Evolutionary conservation across 92 coral and sea anemone genomes (phyloP).

Genomic region (Zoanthus solanderi): DNA sequence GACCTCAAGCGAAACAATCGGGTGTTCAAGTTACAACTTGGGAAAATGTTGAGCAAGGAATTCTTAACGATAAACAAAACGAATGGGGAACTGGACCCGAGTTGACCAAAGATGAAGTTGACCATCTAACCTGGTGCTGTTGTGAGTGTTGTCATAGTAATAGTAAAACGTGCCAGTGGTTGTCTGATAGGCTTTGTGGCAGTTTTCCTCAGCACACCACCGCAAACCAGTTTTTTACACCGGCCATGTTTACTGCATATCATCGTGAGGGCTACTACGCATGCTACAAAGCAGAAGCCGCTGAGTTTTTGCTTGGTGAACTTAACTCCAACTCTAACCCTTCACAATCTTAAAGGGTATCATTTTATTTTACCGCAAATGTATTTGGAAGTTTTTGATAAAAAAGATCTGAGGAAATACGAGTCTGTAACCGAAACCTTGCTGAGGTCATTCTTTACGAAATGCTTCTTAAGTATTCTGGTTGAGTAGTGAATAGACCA

Average conservation of each 20-base stretch:
- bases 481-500: too few species aligned
- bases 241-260: constrained; percentile 68
- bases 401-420: too few species aligned
- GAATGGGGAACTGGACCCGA: constrained; percentile 74
- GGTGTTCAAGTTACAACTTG: constrained; percentile 42
- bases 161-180: constrained; percentile 12
- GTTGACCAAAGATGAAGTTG: constrained; percentile 55
- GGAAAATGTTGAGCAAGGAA: constrained; percentile 52
- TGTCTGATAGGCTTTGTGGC: constrained; percentile 64
- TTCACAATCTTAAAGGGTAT: not conserved
- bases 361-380: too few species aligned
- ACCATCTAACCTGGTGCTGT: constrained; percentile 66
- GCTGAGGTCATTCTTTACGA: too few species aligned
- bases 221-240: constrained; percentile 76
- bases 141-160: constrained; percentile 68
- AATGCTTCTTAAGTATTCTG: too few species aligned
- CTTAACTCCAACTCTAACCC: not conserved
- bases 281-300: constrained; percentile 62
- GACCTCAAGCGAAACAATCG: constrained; percentile 22
- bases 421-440: too few species aligned
- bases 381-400: too few species aligned
- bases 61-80: constrained; percentile 42
- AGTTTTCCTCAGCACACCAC: constrained; percentile 67
- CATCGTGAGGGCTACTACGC: constrained; percentile 76
- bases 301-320: constrained; percentile 50